phyloP scores from a whole-genome alignment of 2,797 vertebrate genomes.

The Tiaroga cobitis region DNA sequence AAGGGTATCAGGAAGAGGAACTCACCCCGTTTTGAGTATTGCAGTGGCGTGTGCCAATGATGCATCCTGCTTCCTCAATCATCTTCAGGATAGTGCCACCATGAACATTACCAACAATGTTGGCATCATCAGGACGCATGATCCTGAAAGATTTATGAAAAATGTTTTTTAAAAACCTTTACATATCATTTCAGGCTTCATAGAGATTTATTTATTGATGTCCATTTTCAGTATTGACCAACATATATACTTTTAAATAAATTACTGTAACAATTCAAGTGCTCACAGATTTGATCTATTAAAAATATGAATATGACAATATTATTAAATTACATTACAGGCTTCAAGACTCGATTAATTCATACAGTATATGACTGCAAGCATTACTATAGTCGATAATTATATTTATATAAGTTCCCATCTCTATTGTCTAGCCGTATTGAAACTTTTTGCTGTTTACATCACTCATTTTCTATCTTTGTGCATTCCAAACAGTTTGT shows the following conservation, averaged over 20 bases:
- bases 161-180: background rate
- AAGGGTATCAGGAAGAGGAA: background rate
- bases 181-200: background rate
- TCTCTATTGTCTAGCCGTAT: background rate
- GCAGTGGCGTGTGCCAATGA: constrained; percentile 93
- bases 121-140: constrained; percentile 94
- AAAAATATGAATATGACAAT: background rate
- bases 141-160: constrained; percentile 77
- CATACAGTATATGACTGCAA: background rate
- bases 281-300: background rate
- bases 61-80: constrained; percentile 94
- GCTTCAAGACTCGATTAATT: background rate
- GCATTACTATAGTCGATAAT: background rate
- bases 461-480: background rate
- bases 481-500: background rate
- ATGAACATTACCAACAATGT: constrained; percentile 90
- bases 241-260: background rate
- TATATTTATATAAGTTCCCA: background rate
- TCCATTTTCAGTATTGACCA: background rate
- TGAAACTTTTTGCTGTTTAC: background rate
- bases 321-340: background rate
- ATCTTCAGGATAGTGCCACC: constrained; percentile 95
- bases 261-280: background rate
- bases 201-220: background rate
- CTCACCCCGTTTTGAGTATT: constrained; percentile 87